Base-by-base conservation (phyloP, 2,888 invertebrate genomes). In the Dolichopus griseipennis region DNA sequence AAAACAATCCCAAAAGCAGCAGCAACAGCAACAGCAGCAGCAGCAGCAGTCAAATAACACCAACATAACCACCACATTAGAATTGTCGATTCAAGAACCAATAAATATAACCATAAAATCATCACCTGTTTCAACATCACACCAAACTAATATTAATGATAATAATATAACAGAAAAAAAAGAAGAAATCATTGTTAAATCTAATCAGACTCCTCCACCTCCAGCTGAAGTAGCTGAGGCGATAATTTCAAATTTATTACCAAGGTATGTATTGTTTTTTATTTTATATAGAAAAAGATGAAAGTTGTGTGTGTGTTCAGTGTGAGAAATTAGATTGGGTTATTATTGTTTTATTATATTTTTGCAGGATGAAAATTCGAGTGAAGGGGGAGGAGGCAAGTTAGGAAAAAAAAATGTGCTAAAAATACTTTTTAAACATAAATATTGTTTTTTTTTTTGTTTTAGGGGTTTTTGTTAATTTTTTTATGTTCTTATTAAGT, bases 201-300 rank as follows among this genome's bases (percentile, higher is more conserved):
- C 52, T 52, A 52, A 52, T 52, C 52, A 52, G 15, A n/a, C 66
- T 72, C 27, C 27, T 4, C 90, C 90, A 70, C 90, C 90, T 66
- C 90, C 90, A 64, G 90, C 90, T 0, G 90, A 90, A 78, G 90
- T 90, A 80, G 90, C 90, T 18, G 86, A 90, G 78, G 84, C 90
- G 71, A 88, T 90, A 74, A 90, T 91, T 73, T 88, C 90, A 69
- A 89, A 89, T 67, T 83, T 91, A 72, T 82, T 90, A 76, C 90
- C 90, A 68, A 89, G 89, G 90, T 90, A 83, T 83, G 82, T 82
- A 72, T 22, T 66, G 22, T 15, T 27, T 63, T 3, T 63, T 63
- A n/a, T n/a, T n/a, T n/a, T n/a, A n/a, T n/a, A n/a, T n/a, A 62
- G 27, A 27, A 27, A 27, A 27, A 27, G 5, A 20, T 65, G 18